Evolutionary conservation across 2,888 invertebrate genomes (phyloP).

Genomic region (Mesorhabditis spiculigera): DNA sequence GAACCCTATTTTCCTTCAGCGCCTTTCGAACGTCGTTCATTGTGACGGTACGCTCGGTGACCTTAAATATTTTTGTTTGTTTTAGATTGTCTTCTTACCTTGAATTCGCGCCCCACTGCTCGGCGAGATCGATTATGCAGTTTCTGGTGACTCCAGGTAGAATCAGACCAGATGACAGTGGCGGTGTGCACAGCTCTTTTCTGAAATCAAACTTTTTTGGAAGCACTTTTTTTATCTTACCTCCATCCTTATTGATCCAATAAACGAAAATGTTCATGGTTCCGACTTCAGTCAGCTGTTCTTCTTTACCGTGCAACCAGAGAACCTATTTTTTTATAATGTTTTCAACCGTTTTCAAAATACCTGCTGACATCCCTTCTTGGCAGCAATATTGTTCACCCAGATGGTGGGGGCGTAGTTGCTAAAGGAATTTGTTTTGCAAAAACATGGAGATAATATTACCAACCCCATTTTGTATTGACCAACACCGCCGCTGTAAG

Average conservation of each 20-base stretch:
- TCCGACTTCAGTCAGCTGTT: slow-evolving; percentile 93
- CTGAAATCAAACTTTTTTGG: slow-evolving; percentile 64
- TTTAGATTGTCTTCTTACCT: slow-evolving; percentile 59
- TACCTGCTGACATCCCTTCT: slow-evolving; percentile 79
- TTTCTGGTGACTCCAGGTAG: slow-evolving; percentile 88
- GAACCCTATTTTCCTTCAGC: slow-evolving; percentile 77
- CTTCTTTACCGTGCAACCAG: slow-evolving; percentile 90
- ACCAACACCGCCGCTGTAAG: slow-evolving; percentile 87
- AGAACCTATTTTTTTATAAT: slow-evolving; percentile 70
- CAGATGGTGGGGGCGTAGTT: slow-evolving; percentile 66
- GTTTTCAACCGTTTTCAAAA: neutral
- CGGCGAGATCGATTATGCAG: slow-evolving; percentile 77
- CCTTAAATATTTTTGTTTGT: slow-evolving; percentile 61
- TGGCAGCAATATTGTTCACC: slow-evolving; percentile 70
- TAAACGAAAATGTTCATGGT: slow-evolving; percentile 96
- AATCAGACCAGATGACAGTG: slow-evolving; percentile 81
- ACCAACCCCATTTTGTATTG: slow-evolving; percentile 78
- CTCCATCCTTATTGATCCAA: slow-evolving; percentile 82
- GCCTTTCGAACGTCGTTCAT: slow-evolving; percentile 78
- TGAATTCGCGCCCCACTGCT: slow-evolving; percentile 71
- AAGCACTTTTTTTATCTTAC: slow-evolving; percentile 64
- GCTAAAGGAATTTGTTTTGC: slow-evolving; percentile 45
- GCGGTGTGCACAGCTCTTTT: slow-evolving; percentile 88
- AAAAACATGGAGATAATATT: slow-evolving; percentile 5
- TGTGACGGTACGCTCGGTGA: slow-evolving; percentile 76